Base-by-base conservation (phyloP, 2,797 vertebrate species). In the Steatocranus sp. region DNA sequence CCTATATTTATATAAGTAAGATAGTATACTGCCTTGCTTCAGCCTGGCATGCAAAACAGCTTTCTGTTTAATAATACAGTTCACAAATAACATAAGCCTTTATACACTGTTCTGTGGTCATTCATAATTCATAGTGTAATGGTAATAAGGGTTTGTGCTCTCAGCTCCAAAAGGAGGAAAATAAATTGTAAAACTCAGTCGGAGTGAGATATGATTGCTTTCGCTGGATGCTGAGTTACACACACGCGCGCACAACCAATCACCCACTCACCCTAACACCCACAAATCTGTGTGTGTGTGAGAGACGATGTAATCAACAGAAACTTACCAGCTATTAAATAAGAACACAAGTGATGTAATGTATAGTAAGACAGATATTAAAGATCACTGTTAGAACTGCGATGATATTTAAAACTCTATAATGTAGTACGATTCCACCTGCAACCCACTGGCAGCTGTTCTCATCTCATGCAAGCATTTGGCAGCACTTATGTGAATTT, bases 91-190 rank as follows among this genome's bases (percentile, higher is more conserved):
- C 86, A 88, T 75, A 86, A 88, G 83, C 75, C 89, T 90, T 92
- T 84, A 83, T 88, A 87, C 91, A 88, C 76, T 91, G 76, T 86
- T 82, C 86, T 80, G 66, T 81, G 83, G 84, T 90, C 88, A 93
- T 94, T 93, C 75, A 94, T 92, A 89, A 93, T 94, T 94, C 85
- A 94, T 90, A 51, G 41, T 84, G 81, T 85, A 88, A 91, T 91
- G 81, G 81, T 92, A 93, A 94, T 93, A 68, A 90, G 86, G 82
- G 76, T 81, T 90, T 90, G 83, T 91, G 84, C 91, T 34, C 83
- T 73, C 70, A 76, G 78, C 74, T 87, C 56, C 27, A 63, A 83
- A 73, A 56, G 51, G 53, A 86, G 38, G 23, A 84, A 87, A 74
- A 79, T 58, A 75, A 77, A 82, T 79, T 81, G 63, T 75, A 66